Evolutionary conservation across 2,888 invertebrate species (phyloP).

Genomic region (Ormyrus pomaceus): DNA sequence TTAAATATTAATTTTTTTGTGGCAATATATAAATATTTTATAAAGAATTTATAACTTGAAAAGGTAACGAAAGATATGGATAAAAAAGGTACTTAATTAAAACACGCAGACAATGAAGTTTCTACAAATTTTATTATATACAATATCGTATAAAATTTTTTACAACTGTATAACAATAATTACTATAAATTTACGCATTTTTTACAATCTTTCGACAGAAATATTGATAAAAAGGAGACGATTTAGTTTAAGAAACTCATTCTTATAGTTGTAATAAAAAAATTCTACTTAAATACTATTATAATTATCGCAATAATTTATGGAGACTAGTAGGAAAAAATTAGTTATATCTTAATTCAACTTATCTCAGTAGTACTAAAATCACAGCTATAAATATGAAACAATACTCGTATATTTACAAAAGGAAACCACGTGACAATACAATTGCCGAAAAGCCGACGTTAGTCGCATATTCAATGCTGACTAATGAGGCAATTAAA

Average conservation of each 20-base stretch:
- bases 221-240: background rate
- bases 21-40: no score
- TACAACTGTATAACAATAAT: background rate
- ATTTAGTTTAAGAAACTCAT: background rate
- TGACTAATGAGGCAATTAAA: slow-evolving; percentile 34
- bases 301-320: slow-evolving; percentile 1
- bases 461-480: background rate
- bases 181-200: background rate
- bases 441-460: slow-evolving; percentile 21
- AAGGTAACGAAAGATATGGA: no score
- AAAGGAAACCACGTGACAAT: background rate
- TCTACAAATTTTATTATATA: background rate
- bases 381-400: slow-evolving; percentile 3
- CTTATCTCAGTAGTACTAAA: background rate
- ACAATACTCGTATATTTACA: background rate
- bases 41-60: no score
- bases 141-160: slow-evolving; percentile 1
- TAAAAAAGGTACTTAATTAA: background rate
- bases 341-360: no score
- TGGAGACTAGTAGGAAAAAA: background rate
- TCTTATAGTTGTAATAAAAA: no score
- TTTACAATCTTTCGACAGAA: background rate
- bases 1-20: no score
- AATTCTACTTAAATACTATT: background rate
- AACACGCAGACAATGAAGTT: background rate